A percentile compares a stretch with the other conserved stretches of the same genome.
Conservation (phyloP, 2,113 vertebrate species). For the Equus quagga region DNA sequence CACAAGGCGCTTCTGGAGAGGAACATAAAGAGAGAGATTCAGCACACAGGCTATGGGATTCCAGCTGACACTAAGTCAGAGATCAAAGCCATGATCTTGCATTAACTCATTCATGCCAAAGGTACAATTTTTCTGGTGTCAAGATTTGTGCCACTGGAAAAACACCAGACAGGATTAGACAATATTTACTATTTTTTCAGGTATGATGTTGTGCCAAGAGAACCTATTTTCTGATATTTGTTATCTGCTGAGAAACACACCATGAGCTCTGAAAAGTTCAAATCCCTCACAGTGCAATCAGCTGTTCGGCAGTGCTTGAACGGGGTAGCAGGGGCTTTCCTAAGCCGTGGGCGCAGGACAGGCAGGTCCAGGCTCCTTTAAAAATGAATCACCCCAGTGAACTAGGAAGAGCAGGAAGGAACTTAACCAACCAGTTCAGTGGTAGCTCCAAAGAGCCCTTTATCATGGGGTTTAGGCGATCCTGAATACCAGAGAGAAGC, state of each 20-base stretch:
- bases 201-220: not conserved
- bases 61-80: not conserved
- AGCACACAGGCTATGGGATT: not conserved
- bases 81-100: not conserved
- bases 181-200: not conserved
- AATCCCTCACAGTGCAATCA: not conserved
- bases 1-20: conserved; percentile 94
- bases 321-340: not conserved
- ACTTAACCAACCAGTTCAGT: not conserved
- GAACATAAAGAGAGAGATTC: conserved; percentile 61
- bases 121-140: not conserved
- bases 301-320: not conserved
- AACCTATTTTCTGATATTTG: not conserved
- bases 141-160: conserved; percentile 21
- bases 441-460: not conserved
- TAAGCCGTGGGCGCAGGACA: not conserved
- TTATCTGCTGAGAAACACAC: conserved; percentile 31
- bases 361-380: not conserved
- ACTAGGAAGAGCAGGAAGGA: not conserved
- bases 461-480: not conserved
- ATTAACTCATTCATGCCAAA: not conserved
- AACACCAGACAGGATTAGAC: not conserved
- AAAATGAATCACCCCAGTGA: conserved; percentile 4
- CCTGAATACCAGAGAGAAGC: not conserved
- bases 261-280: not conserved